phyloP scores from a whole-genome alignment of 2,113 vertebrate species.

The Acrocephalus arundinaceus region DNA sequence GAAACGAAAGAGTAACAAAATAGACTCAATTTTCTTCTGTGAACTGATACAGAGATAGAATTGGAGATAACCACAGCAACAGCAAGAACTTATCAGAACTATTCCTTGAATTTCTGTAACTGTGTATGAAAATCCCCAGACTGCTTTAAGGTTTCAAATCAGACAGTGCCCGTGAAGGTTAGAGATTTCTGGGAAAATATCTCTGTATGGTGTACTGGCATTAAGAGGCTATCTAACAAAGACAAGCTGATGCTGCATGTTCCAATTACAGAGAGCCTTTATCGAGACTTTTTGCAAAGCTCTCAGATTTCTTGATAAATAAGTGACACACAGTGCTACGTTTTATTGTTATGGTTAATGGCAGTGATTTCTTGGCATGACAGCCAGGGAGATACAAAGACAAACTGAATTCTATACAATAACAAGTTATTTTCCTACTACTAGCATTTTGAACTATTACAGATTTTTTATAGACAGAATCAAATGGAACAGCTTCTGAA shows the following conservation, averaged over 20 bases:
- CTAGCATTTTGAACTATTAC: background rate
- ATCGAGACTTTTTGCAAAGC: background rate
- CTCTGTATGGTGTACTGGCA: background rate
- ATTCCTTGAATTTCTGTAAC: background rate
- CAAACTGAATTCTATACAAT: background rate
- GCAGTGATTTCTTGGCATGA: slow-evolving; percentile 13
- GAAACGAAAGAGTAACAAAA: background rate
- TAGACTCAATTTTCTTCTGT: slow-evolving; percentile 19
- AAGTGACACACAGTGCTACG: background rate
- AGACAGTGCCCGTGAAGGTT: background rate
- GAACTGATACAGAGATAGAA: slow-evolving; percentile 13
- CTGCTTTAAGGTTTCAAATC: slow-evolving; percentile 45
- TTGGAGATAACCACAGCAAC: slow-evolving; percentile 1
- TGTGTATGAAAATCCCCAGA: slow-evolving; percentile 19
- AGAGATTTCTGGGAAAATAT: slow-evolving; percentile 32
- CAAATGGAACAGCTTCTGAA: background rate
- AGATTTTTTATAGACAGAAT: background rate
- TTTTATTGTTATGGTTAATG: slow-evolving; percentile 38
- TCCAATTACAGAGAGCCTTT: slow-evolving; percentile 49
- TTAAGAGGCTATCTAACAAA: slow-evolving; percentile 38
- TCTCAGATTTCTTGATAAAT: slow-evolving; percentile 49
- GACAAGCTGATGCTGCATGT: slow-evolving; percentile 37
- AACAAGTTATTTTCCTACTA: background rate
- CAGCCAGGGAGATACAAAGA: background rate
- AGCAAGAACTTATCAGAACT: slow-evolving; percentile 1